These are phyloP conservation scores for Beaufortia kweichowensis DNA, from an alignment of 2,113 vertebrate genomes.

Conservation along the genomic window DNA sequence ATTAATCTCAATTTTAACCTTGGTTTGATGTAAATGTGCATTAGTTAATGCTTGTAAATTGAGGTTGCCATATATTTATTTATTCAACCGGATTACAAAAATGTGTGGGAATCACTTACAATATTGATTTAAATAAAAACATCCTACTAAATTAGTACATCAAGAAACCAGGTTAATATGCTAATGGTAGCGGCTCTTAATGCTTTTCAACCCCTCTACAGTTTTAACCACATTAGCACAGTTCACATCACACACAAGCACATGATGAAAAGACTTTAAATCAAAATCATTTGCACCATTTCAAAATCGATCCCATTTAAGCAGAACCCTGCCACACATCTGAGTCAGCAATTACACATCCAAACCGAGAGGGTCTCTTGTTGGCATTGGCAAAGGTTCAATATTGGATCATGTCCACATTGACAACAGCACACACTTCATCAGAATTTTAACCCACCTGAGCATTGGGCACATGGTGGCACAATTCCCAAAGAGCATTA, in stretches of 20 bases:
- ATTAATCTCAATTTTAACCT: too few species aligned
- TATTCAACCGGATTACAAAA: neutral
- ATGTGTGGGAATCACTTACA: too few species aligned
- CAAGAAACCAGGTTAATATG: slow-evolving; percentile 11
- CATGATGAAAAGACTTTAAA: slow-evolving; percentile 25
- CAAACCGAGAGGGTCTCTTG: neutral
- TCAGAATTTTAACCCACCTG: slow-evolving; percentile 18
- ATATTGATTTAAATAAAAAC: neutral
- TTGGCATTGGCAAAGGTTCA: neutral
- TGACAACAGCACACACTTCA: neutral
- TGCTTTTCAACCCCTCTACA: slow-evolving; percentile 16
- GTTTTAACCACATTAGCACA: slow-evolving; percentile 2
- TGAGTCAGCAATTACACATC: slow-evolving; percentile 26
- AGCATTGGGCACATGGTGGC: neutral
- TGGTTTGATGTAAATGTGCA: too few species aligned
- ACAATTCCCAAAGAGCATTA: neutral
- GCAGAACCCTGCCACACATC: slow-evolving; percentile 1
- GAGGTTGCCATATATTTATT: too few species aligned
- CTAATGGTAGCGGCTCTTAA: slow-evolving; percentile 5
- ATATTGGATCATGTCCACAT: neutral
- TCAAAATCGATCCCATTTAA: slow-evolving; percentile 20
- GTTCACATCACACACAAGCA: slow-evolving; percentile 2
- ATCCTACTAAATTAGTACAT: neutral
- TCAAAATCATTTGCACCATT: slow-evolving; percentile 30
- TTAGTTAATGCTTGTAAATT: too few species aligned